Evolutionary conservation across 2,888 invertebrate genomes (phyloP).

Genomic region (Aradus depressus): DNA sequence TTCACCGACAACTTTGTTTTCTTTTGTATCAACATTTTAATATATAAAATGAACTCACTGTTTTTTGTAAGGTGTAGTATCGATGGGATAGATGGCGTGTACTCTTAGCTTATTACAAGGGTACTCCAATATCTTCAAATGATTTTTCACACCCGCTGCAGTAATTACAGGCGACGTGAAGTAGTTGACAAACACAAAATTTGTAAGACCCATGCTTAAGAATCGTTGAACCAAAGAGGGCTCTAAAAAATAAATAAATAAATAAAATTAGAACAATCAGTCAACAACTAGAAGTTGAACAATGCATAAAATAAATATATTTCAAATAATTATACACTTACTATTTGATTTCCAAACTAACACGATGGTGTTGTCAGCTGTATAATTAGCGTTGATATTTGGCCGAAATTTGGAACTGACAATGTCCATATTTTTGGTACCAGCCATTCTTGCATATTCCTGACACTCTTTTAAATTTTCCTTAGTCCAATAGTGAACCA

Average conservation of each 20-base stretch:
- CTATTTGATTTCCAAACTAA: slow-evolving; percentile 13
- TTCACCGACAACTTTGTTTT: too few relatives aligned
- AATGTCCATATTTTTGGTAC: slow-evolving; percentile 12
- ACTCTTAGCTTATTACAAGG: slow-evolving; percentile 5
- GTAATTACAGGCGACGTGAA: too few relatives aligned
- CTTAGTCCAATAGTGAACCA: slow-evolving; percentile 11
- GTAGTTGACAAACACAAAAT: slow-evolving; percentile 6
- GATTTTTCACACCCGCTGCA: slow-evolving; percentile 1
- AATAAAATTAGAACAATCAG: background rate
- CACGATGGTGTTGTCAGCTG: slow-evolving; percentile 7
- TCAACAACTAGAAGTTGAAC: background rate
- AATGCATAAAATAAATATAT: background rate
- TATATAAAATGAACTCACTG: too few relatives aligned
- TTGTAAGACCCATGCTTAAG: slow-evolving; percentile 7
- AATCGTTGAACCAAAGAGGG: slow-evolving; percentile 8
- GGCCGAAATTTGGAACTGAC: slow-evolving; percentile 7
- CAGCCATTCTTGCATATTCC: slow-evolving; percentile 3
- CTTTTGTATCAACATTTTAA: too few relatives aligned
- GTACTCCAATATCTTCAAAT: slow-evolving; percentile 9
- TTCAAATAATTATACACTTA: background rate
- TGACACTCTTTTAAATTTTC: slow-evolving; percentile 11
- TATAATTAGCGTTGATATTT: slow-evolving; percentile 1
- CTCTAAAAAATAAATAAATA: slow-evolving; percentile 2
- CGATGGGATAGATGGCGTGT: slow-evolving; percentile 4
- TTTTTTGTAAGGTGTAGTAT: slow-evolving; percentile 10